These are phyloP conservation scores for Meleagris gallopavo DNA, from an alignment of 2,113 vertebrate species.

Conservation along the genomic window DNA sequence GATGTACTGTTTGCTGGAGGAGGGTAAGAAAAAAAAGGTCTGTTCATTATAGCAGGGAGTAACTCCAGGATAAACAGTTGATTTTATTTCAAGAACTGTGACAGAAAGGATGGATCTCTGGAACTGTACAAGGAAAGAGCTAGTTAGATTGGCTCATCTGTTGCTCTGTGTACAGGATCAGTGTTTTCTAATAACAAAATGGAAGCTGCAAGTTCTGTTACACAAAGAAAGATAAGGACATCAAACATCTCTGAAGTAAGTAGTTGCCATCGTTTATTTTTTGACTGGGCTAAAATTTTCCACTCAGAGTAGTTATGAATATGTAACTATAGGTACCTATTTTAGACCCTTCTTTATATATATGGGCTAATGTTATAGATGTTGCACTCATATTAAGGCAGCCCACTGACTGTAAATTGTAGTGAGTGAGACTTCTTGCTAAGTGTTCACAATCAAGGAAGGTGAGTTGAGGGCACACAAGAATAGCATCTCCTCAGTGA, in stretches of 20 bases:
- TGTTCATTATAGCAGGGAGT: neutral
- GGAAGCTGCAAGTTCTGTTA: neutral
- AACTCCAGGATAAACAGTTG: neutral
- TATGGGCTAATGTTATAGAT: neutral
- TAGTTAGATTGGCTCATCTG: neutral
- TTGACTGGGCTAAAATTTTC: neutral
- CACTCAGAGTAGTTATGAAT: neutral
- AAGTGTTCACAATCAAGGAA: neutral
- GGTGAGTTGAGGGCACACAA: neutral
- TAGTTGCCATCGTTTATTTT: neutral
- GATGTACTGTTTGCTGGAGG: neutral
- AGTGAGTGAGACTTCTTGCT: neutral
- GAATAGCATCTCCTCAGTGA: neutral
- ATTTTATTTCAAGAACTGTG: neutral
- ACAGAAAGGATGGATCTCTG: neutral
- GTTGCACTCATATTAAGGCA: neutral
- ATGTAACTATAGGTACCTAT: neutral
- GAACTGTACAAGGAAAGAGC: neutral
- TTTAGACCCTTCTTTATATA: neutral
- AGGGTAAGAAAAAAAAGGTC: neutral
- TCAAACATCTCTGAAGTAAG: neutral
- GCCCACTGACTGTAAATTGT: neutral
- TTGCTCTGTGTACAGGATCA: neutral
- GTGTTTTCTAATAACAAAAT: neutral
- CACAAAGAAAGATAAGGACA: neutral